Conservation (phyloP, 2,888 invertebrate genomes). For the Sinohyriopsis cumingii region DNA sequence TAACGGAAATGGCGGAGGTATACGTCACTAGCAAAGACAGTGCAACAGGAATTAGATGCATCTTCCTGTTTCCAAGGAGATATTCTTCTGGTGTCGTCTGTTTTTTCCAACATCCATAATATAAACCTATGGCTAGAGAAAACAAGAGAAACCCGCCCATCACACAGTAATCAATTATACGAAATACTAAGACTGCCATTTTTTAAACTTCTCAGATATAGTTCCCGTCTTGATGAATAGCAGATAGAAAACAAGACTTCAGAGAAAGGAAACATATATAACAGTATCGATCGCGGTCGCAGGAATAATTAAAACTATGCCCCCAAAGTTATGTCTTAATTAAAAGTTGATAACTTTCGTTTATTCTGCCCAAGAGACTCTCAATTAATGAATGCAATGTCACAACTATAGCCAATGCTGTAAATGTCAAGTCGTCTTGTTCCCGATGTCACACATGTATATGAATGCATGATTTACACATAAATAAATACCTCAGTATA, state of each 20-base stretch:
- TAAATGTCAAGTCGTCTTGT: too few species aligned
- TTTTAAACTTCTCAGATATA: background rate
- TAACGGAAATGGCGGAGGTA: conserved; percentile 52
- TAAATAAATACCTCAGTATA: too few species aligned
- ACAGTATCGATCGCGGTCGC: conserved; percentile 8
- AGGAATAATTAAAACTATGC: background rate
- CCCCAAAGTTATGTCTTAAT: too few species aligned
- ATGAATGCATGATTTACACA: too few species aligned
- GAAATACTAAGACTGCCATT: conserved; percentile 15
- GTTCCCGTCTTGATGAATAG: too few species aligned
- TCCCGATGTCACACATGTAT: too few species aligned
- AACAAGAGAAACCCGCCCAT: conserved; percentile 25
- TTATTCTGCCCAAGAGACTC: too few species aligned
- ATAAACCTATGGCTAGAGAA: conserved; percentile 36
- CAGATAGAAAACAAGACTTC: too few species aligned
- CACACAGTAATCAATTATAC: conserved; percentile 29
- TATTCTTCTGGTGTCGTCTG: conserved; percentile 44
- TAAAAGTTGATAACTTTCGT: too few species aligned
- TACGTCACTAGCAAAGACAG: conserved; percentile 54
- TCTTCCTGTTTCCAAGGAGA: conserved; percentile 43
- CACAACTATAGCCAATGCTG: too few species aligned
- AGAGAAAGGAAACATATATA: background rate
- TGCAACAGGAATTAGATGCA: conserved; percentile 49
- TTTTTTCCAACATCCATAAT: conserved; percentile 31
- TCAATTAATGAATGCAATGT: too few species aligned